Evolutionary conservation across 1,140 invertebrate genomes (phyloP), one percentile per base, ranked within the genome.

Genomic region (Drosophila lacteicornis): DNA sequence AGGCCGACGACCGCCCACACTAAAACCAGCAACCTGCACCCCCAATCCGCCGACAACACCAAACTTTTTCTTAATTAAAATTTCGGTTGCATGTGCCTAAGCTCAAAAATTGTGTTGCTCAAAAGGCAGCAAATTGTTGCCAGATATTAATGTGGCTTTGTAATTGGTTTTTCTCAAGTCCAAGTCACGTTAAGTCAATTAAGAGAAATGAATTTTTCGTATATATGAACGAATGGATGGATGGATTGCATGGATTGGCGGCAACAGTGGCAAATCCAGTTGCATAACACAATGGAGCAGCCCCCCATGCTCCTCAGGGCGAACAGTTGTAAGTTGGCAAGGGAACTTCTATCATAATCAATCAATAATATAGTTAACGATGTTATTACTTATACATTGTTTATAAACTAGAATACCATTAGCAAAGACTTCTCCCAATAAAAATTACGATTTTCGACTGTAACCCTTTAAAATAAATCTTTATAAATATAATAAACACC

Each of bases 181-280:
- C 68, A 87, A 87, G 84, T 87, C 84, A 87, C 84, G 84, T 87
- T 87, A 87, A 87, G 85, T 80, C 84, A 90, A 87, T 87, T 87
- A 87, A 87, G 81, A 81, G 84, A 87, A 88, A 87, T 87, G 61
- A 76, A 90, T 90, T 87, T 87, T 87, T 80, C 61, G 79, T 68
- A 56, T 56, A 58, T 56, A 70, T 53, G 53, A 60, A 61, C 63
- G 49, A 45, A 42, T 73, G 69, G 53, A 38, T 71, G 53, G 63
- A 68, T 69, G 68, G 46, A 71, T 73, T 57, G 53, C 56, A 71
- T 59, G 69, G 25, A 55, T 55, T 42, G 56, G 40, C 33, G 55
- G 40, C 30, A 46, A 25, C 17, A 36, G 65, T 30, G 33, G 33
- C 66, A 65, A 56, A 43, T 42, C 27, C 58, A 68, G 51, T 78